phyloP scores from a whole-genome alignment of 1,140 invertebrate species.

The Nomia melanderi region DNA sequence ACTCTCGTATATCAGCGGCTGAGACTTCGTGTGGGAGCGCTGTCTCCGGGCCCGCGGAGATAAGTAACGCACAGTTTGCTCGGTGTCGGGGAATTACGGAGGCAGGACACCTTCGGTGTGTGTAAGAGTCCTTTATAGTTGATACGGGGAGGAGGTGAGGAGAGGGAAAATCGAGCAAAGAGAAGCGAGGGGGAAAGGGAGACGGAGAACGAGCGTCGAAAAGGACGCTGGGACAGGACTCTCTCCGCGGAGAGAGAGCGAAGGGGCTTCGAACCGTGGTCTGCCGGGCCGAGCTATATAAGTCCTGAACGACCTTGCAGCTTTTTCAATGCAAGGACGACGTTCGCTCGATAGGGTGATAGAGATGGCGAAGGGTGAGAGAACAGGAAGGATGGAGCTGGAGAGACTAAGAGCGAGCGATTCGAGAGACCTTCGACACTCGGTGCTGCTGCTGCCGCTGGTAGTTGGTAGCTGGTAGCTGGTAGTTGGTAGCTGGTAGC shows the following conservation, averaged over 20 bases:
- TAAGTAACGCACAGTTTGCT: conserved; percentile 52
- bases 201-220: background rate
- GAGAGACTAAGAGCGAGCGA: background rate
- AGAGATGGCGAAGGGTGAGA: background rate
- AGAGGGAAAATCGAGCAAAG: background rate
- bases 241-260: conserved; percentile 8
- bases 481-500: too few relatives aligned
- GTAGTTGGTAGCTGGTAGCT: too few relatives aligned
- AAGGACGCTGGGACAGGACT: conserved; percentile 54
- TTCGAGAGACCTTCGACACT: conserved; percentile 7
- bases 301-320: conserved; percentile 71
- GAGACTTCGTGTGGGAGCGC: conserved; percentile 26
- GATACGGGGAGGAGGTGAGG: background rate
- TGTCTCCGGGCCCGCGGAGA: conserved; percentile 11
- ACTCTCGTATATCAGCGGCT: conserved; percentile 42
- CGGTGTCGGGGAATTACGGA: conserved; percentile 23
- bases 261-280: conserved; percentile 52
- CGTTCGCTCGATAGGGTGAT: conserved; percentile 39
- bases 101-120: conserved; percentile 31
- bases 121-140: background rate
- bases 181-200: background rate
- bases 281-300: conserved; percentile 60
- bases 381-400: background rate
- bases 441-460: too few relatives aligned
- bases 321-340: conserved; percentile 75